Evolutionary conservation across 2,113 vertebrate species (phyloP).

Genomic region (Daboia siamensis): DNA sequence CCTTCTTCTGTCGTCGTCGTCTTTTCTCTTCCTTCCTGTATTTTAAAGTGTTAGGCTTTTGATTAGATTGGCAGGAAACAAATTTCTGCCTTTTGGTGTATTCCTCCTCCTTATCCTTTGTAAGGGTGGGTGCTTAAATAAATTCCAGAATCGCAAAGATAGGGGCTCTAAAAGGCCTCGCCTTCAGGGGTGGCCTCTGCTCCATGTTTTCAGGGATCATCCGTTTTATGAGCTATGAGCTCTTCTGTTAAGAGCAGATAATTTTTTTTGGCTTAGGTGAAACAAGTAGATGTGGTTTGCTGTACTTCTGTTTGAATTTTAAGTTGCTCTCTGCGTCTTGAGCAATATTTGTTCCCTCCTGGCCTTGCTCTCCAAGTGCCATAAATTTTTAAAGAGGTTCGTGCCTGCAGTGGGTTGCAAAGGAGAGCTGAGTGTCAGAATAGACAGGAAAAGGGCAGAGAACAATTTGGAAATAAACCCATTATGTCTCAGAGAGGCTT

Average conservation of each 20-base stretch:
- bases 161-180: not conserved
- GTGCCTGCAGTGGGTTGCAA: accelerated
- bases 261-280: not conserved
- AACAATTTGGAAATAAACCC: accelerated
- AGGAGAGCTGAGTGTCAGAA: accelerated
- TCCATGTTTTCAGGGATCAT: too few species aligned
- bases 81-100: not conserved
- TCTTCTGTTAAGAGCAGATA: accelerated
- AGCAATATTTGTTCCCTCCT: accelerated
- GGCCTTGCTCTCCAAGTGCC: accelerated
- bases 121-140: not conserved
- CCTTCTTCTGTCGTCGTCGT: too few species aligned
- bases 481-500: accelerated
- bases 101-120: not conserved
- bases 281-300: accelerated
- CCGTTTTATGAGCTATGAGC: not conserved
- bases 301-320: accelerated
- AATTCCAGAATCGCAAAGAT: not conserved
- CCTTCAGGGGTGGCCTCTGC: not conserved
- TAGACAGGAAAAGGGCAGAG: not conserved
- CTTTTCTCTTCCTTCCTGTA: not conserved
- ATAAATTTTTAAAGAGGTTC: accelerated
- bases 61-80: not conserved
- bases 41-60: not conserved
- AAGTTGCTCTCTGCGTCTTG: accelerated